Evolutionary conservation across 2,797 vertebrate species (phyloP), one percentile per base, ranked within the genome.

Genomic region (Zalophus californianus): DNA sequence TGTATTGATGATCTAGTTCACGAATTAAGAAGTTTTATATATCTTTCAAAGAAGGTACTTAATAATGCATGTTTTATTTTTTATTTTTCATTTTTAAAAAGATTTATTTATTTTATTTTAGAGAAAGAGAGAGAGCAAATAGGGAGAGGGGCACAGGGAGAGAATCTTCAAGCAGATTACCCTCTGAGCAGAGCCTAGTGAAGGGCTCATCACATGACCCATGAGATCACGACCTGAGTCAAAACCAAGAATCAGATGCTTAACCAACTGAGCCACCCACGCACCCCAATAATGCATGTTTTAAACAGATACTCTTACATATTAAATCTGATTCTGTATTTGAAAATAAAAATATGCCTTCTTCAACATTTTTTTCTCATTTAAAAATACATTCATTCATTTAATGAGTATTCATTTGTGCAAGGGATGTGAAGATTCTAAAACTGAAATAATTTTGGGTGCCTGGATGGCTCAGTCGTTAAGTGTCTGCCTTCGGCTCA

Each of bases 321-420:
- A n/a, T 80, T 80, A 87, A 72, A 78, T 83, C 35, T 90, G 23
- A 29, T 60, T 86, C 64, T 90, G 18, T 70, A 25, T 66, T 75
- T 95, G 16, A 78, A 93, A 70, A 64, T 48, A 68, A 86, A 85
- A 82, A 60, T 84, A 77, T 32, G 4, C 50, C 60, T 44, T 90
- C 5, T 12, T 97, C 80, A 91, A 88, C 2, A 86, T 80, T 38
- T 68, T 73, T 50, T 38, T 13, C 77, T 83, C 54, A 96, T 48
- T 97, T 93, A 95, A 95, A 73, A 93, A 68, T 35, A 7, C n/a
- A 20, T 79, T 85, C 94, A 32, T 88, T 86, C 83, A 18, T 85
- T 96, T 84, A 83, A 84, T 38, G 80, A 70, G 20, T 64, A 35
- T 70, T 77, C 4, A 48, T 86, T 91, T 77, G 1, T 54, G 32